Evolutionary conservation across 92 coral and sea anemone genomes (phyloP).

Genomic region (Nematostella vectensis): DNA sequence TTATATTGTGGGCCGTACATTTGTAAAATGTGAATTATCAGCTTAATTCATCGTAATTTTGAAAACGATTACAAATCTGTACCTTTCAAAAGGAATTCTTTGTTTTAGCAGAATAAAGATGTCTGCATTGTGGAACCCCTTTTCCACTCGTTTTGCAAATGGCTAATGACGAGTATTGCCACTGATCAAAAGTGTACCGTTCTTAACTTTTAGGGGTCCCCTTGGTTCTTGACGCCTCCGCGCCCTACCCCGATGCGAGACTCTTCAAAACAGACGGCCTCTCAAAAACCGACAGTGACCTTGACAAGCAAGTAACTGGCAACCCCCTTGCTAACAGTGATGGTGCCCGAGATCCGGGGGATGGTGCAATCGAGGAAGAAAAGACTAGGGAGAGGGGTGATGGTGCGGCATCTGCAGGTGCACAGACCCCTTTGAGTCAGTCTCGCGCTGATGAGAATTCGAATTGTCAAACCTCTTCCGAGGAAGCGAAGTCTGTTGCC

Average conservation of each 20-base stretch:
- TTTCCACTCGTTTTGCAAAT: no score
- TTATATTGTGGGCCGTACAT: no score
- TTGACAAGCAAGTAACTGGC: slow-evolving; percentile 6
- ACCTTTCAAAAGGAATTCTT: no score
- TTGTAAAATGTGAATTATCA: no score
- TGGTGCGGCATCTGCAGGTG: not conserved
- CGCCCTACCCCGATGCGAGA: slow-evolving; percentile 49
- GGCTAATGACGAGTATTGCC: no score
- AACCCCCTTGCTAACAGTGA: not conserved
- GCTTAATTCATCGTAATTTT: no score
- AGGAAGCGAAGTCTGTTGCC: not conserved
- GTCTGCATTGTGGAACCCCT: no score
- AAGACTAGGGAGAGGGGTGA: slow-evolving; percentile 10
- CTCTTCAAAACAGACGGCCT: slow-evolving; percentile 32
- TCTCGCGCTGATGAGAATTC: slow-evolving; percentile 13
- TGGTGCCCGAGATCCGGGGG: slow-evolving; percentile 6
- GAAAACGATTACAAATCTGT: no score
- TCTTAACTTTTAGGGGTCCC: slow-evolving; percentile 58
- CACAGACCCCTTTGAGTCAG: not conserved
- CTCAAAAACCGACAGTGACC: slow-evolving; percentile 25
- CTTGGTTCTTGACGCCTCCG: slow-evolving; percentile 63
- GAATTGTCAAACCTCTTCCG: slow-evolving; percentile 15
- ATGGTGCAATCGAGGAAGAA: slow-evolving; percentile 6
- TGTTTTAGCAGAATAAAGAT: no score
- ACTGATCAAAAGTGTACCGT: no score